Evolutionary conservation across 1,140 invertebrate species (phyloP), one percentile per base, ranked within the genome.

Genomic region (Lucilia cuprina): DNA sequence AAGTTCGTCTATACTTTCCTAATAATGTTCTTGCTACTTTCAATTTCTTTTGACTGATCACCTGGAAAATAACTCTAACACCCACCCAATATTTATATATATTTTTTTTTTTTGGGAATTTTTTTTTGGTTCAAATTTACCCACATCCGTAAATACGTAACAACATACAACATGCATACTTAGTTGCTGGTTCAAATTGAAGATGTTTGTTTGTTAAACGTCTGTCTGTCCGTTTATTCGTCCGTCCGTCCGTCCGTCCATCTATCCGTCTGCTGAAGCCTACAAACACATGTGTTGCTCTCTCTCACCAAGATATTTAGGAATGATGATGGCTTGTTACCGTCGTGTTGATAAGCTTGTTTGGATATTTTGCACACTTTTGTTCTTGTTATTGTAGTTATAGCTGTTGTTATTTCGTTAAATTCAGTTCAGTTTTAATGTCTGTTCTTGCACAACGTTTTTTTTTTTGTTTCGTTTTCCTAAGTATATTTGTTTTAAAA

Each of bases 291-390:
- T 80, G 77, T 80, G 41, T 50, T 80, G 47, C 47, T 80, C 55
- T 60, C n/a, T 25, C 47, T 80, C 55, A 14, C n/a, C 19, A 49
- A 80, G 77, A 80, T 80, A 80, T 80, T 80, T 80, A 50, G 77
- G 77, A 80, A 80, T 80, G 77, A 80, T 80, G 77, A 80, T 80
- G 77, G 77, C 77, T 80, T 80, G 77, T 80, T 80, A 80, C 77
- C 77, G 47, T 80, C 77, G 77, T 80, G 77, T 80, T 80, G 77
- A 80, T 80, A 80, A 80, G 77, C 77, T 80, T 80, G 77, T 80
- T 80, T 80, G 77, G 77, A 80, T 80, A 80, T 80, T 80, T 80
- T 49, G 41, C 77, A 80, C 77, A 80, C 77, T 80, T 80, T 80
- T 80, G 41, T 80, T 80, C 41, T 21, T 49, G 77, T 80, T 80